Percentiles rank a stretch among this genome's conserved stretches.
These are phyloP conservation scores for Diplosoma virens DNA, from an alignment of 23 tunicate species.

Conservation along the genomic window DNA sequence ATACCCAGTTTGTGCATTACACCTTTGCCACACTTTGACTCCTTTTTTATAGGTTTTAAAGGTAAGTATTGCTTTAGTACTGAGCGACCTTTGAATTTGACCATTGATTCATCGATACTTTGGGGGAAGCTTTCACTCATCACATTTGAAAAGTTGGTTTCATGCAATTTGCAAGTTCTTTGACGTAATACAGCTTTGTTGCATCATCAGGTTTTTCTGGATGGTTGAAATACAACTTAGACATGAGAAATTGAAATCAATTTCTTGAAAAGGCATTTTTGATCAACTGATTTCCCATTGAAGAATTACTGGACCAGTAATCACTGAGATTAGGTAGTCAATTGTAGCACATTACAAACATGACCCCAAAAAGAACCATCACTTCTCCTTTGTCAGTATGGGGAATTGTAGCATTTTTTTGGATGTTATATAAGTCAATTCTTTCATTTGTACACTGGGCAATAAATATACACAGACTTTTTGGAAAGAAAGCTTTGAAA, in stretches of 20 bases:
- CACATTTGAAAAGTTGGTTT: neutral
- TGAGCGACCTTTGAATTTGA: neutral
- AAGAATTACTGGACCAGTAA: neutral
- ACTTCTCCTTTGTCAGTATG: neutral
- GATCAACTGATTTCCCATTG: neutral
- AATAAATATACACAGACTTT: neutral
- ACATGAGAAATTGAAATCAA: neutral
- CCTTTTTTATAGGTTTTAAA: neutral
- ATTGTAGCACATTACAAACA: neutral
- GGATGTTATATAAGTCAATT: neutral
- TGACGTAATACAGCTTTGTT: neutral
- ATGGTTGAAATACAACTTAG: too few species aligned
- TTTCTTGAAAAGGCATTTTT: neutral
- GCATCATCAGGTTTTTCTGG: too few species aligned
- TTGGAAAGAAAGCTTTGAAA: constrained; percentile 2
- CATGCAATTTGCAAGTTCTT: too few species aligned
- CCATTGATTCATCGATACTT: too few species aligned
- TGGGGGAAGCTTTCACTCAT: neutral
- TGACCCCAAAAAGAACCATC: neutral
- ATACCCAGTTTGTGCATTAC: neutral
- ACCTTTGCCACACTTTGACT: neutral
- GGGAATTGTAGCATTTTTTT: neutral
- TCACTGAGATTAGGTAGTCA: neutral
- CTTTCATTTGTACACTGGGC: neutral
- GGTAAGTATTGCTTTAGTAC: neutral